Evolutionary conservation across 2,797 vertebrate genomes (phyloP).

Genomic region (Streptopelia turtur): DNA sequence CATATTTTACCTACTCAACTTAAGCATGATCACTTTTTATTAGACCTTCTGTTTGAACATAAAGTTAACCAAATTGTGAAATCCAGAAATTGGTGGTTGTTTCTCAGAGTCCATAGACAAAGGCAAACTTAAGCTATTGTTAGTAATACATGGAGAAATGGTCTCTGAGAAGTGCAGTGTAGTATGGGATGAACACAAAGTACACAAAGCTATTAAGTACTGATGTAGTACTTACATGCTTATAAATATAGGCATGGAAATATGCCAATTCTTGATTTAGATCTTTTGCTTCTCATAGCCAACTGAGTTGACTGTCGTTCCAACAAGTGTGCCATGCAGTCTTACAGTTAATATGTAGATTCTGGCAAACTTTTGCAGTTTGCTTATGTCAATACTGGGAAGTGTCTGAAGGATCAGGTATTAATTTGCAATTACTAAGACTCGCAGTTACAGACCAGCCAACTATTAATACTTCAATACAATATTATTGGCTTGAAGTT

Average conservation of each 20-base stretch:
- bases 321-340: background rate
- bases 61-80: background rate
- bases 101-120: background rate
- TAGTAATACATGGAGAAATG: background rate
- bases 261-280: background rate
- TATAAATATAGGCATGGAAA: background rate
- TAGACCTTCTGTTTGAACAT: background rate
- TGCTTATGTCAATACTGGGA: background rate
- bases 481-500: background rate
- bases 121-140: background rate
- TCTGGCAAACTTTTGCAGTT: background rate
- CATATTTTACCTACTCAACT: too few species aligned
- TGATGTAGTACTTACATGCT: background rate
- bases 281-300: background rate
- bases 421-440: background rate
- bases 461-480: background rate
- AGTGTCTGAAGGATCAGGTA: background rate
- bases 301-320: background rate
- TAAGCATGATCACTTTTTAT: background rate
- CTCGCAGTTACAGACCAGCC: background rate
- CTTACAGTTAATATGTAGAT: background rate
- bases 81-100: background rate
- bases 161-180: background rate
- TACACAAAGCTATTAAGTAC: background rate
- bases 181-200: background rate